These are phyloP conservation scores for Delphinus delphis DNA, from an alignment of 2,113 vertebrate genomes.

Conservation along the genomic window DNA sequence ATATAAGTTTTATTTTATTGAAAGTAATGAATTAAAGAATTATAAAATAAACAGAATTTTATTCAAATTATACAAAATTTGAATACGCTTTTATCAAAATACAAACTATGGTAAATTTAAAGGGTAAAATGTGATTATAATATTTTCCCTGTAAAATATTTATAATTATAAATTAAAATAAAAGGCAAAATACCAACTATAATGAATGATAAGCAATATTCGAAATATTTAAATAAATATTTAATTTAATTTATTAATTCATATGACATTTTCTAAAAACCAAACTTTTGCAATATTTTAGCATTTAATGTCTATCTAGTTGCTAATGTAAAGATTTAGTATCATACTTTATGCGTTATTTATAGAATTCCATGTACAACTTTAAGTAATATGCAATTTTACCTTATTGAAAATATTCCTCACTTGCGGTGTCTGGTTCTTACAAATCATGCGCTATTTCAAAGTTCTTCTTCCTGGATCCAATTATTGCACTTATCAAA, in stretches of 20 bases:
- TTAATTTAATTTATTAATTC: not conserved
- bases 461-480: not conserved
- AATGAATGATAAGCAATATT: not conserved
- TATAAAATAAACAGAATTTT: not conserved
- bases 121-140: not conserved
- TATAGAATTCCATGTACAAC: not conserved
- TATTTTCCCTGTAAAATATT: not conserved
- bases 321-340: not conserved
- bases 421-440: accelerated
- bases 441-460: not conserved
- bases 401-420: not conserved
- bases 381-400: not conserved
- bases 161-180: not conserved
- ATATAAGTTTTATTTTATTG: not conserved
- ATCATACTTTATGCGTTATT: not conserved
- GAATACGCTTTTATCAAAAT: not conserved
- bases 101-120: not conserved
- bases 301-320: not conserved
- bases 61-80: not conserved
- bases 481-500: not conserved
- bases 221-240: not conserved
- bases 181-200: not conserved
- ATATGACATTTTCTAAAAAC: not conserved
- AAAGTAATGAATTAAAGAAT: not conserved
- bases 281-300: not conserved